Percentiles rank a stretch among this genome's conserved stretches.
Evolutionary conservation across 2,113 vertebrate species (phyloP).

Genomic region (Microtus montanus): DNA sequence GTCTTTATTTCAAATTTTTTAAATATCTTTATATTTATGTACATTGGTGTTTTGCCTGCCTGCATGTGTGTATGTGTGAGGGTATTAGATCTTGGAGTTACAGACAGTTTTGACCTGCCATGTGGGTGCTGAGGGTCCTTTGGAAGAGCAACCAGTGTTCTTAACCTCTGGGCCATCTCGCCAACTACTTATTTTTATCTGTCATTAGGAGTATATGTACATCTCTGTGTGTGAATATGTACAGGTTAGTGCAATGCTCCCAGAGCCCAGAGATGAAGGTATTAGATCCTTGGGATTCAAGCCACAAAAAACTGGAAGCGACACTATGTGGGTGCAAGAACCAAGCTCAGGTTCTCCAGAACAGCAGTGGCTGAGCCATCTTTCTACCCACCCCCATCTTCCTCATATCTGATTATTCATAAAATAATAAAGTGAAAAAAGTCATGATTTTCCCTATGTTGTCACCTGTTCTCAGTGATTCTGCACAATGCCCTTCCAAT

Average conservation of each 20-base stretch:
- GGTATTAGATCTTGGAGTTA: no score
- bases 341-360: background rate
- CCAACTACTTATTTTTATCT: background rate
- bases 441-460: background rate
- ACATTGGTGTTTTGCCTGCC: no score
- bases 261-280: background rate
- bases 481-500: background rate
- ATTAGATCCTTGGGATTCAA: background rate
- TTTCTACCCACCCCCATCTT: background rate
- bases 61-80: no score
- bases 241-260: background rate
- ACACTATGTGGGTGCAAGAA: background rate
- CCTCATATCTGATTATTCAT: conserved; percentile 2
- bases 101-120: no score
- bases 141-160: no score
- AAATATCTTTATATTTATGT: no score
- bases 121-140: no score
- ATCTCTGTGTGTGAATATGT: background rate
- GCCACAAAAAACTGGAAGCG: background rate
- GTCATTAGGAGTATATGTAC: background rate
- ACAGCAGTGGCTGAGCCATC: background rate
- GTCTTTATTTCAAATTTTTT: background rate
- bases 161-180: no score
- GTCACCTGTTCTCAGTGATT: background rate
- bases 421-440: background rate